Base-by-base conservation (phyloP, 2,888 invertebrate species). In the Fragum fragum region DNA sequence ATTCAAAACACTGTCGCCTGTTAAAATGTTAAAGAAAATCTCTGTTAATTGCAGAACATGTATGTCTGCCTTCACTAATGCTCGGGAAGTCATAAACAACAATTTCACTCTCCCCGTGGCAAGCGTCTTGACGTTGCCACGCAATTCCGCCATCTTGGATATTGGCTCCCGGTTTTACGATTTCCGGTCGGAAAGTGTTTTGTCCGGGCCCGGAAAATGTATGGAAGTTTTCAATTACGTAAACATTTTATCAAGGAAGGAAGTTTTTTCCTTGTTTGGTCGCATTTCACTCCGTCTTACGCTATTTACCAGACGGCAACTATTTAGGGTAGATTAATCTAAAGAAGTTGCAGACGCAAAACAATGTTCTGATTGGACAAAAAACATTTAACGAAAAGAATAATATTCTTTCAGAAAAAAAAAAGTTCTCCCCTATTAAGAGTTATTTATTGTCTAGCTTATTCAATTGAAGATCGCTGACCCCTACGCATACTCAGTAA, bases 171-270 rank as follows among this genome's bases (percentile, higher is more conserved):
- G 29, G 39, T 61, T 79, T 79, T 79, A 79, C 61, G 59, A 55
- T 59, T 71, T 79, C 79, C 79, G 75, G 75, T 42, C 39, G 79
- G 72, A 79, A 79, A 79, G 75, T 71, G 61, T 68, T 75, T 75
- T 69, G 68, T 69, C 75, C 57, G 39, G 23, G 52, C 28, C 39
- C 55, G 69, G 75, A 69, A 69, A 28, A 55, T n/a, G 42, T 32
- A 61, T 73, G 63, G 73, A 63, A 52, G 61, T 73, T 61, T 73
- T 61, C 73, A 73, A 73, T 73, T 73, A 63, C 63, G 42, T 29
- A 66, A 32, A 66, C 42, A 66, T 66, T 66, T 66, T 42, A 66
- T 16, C 66, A 39, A 42, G 26, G 66, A 18, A 28, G 21, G 23
- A n/a, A 47, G 47, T 47, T 47, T 18, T 47, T 47, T 47, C n/a